Evolutionary conservation across 92 coral and sea anemone species (phyloP).

Genomic region (Palythoa heliodiscus): DNA sequence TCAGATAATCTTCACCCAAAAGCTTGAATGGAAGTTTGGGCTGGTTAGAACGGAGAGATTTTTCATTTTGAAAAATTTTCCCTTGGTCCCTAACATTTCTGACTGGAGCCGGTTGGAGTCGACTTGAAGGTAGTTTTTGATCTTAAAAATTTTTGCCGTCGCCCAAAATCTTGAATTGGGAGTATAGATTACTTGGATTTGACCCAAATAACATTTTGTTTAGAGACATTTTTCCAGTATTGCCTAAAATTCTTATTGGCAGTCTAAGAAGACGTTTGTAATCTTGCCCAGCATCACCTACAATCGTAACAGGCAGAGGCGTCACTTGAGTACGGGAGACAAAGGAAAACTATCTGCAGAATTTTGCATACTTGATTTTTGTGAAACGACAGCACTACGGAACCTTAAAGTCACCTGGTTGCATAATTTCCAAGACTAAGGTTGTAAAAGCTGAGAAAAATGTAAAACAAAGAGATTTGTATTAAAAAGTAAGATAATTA

Average conservation of each 20-base stretch:
- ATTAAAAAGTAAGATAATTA: background rate
- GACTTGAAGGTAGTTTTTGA: background rate
- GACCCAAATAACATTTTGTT: background rate
- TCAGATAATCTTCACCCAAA: background rate
- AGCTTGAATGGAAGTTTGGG: background rate
- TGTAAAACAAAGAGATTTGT: background rate
- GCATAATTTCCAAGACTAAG: background rate
- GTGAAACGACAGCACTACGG: background rate
- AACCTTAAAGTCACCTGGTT: conserved; percentile 4
- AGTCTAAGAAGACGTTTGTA: background rate
- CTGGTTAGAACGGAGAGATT: background rate
- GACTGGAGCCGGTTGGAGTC: background rate
- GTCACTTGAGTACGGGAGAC: background rate
- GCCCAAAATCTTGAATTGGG: background rate
- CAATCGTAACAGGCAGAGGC: background rate
- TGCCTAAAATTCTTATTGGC: background rate
- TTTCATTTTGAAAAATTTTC: background rate
- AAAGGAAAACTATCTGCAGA: background rate
- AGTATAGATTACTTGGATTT: background rate
- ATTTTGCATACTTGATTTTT: background rate
- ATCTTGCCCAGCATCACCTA: background rate
- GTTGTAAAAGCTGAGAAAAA: conserved; percentile 2
- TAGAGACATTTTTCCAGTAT: background rate
- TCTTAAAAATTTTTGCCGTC: background rate
- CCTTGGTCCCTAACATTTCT: background rate